Conservation (phyloP, 2,888 invertebrate genomes). For the Synergus japonicus region DNA sequence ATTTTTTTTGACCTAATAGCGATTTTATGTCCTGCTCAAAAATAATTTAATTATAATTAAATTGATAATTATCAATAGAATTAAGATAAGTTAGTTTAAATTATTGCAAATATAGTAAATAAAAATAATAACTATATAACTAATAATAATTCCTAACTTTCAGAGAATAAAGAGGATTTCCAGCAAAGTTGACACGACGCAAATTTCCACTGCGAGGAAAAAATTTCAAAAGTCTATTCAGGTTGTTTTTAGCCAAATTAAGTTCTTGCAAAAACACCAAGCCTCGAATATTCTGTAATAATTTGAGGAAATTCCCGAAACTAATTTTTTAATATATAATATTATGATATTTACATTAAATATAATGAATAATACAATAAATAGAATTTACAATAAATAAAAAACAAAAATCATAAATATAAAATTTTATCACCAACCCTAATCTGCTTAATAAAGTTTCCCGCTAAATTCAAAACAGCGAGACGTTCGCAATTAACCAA, state of each 20-base stretch:
- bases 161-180: conserved; percentile 55
- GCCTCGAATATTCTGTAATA: conserved; percentile 52
- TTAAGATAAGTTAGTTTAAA: neutral
- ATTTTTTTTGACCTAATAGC: conserved; percentile 50
- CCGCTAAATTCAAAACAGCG: conserved; percentile 55
- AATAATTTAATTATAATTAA: neutral
- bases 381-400: neutral
- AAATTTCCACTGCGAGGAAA: conserved; percentile 53
- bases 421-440: conserved; percentile 45
- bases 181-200: conserved; percentile 57
- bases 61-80: neutral
- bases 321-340: neutral
- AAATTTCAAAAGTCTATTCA: conserved; percentile 51
- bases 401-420: neutral
- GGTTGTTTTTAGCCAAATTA: conserved; percentile 59
- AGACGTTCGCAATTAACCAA: conserved; percentile 49
- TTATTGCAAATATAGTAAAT: neutral
- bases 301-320: neutral
- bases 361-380: too few species aligned
- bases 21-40: conserved; percentile 56
- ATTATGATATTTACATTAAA: neutral
- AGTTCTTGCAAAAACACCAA: conserved; percentile 53
- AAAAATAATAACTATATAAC: too few species aligned
- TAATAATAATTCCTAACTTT: conserved; percentile 48
- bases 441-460: conserved; percentile 55